Conservation (phyloP, 2,797 vertebrate species). For the Gymnoscopelus microlampas region DNA sequence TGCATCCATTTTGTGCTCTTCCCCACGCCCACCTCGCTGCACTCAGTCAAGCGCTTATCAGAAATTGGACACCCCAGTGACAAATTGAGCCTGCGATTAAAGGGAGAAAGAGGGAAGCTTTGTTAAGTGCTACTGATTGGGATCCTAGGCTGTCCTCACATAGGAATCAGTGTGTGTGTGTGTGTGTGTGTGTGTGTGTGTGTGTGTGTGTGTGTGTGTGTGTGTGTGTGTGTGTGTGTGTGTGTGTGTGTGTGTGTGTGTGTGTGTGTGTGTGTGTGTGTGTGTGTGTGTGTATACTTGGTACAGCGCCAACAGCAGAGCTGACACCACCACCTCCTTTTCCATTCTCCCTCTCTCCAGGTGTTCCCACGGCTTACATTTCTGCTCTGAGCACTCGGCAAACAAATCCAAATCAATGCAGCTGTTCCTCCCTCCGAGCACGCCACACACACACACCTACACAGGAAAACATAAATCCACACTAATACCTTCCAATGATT, state of each 20-base stretch:
- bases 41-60: slow-evolving; percentile 76
- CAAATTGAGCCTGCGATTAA: slow-evolving; percentile 83
- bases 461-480: slow-evolving; percentile 30
- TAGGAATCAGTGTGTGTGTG: slow-evolving; percentile 53
- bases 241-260: background rate
- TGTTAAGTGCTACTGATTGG: slow-evolving; percentile 81
- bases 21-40: slow-evolving; percentile 64
- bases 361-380: slow-evolving; percentile 79
- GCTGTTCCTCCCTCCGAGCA: slow-evolving; percentile 61
- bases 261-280: slow-evolving; percentile 19
- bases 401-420: slow-evolving; percentile 79
- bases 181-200: slow-evolving; percentile 49
- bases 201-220: slow-evolving; percentile 37
- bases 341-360: slow-evolving; percentile 73
- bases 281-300: slow-evolving; percentile 23
- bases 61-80: slow-evolving; percentile 84
- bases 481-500: slow-evolving; percentile 33
- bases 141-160: slow-evolving; percentile 72
- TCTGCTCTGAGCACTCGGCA: slow-evolving; percentile 72
- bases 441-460: slow-evolving; percentile 23
- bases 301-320: slow-evolving; percentile 67
- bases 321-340: slow-evolving; percentile 60
- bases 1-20: slow-evolving; percentile 82
- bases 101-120: slow-evolving; percentile 77
- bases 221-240: slow-evolving; percentile 21